Evolutionary conservation across 2,888 invertebrate genomes (phyloP).

Genomic region (Ethmia dodecea): DNA sequence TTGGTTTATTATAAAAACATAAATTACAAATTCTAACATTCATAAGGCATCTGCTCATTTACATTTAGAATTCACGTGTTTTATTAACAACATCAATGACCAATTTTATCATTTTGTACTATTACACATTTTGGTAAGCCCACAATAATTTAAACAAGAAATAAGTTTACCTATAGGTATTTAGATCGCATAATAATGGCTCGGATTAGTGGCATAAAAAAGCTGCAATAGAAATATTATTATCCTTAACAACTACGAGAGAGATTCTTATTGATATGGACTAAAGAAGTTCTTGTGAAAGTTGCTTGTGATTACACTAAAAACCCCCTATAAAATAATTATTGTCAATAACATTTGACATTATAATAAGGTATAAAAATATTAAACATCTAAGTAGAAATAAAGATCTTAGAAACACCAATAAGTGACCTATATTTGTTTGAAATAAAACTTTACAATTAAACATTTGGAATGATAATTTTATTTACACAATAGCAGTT

Average conservation of each 20-base stretch:
- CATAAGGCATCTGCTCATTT: constrained; percentile 24
- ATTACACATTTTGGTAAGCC: constrained; percentile 4
- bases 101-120: constrained; percentile 11
- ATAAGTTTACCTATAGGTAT: constrained; percentile 1
- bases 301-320: constrained; percentile 16
- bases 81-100: too few relatives aligned
- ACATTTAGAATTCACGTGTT: background rate
- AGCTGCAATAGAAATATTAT: constrained; percentile 20
- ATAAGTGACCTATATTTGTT: constrained; percentile 10
- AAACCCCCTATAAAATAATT: constrained; percentile 28
- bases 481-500: too few relatives aligned
- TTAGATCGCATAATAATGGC: constrained; percentile 46
- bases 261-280: constrained; percentile 40
- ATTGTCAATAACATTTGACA: constrained; percentile 49
- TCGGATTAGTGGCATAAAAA: constrained; percentile 56
- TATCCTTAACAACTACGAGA: constrained; percentile 31
- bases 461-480: too few relatives aligned
- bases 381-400: constrained; percentile 14
- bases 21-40: constrained; percentile 20
- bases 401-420: constrained; percentile 14
- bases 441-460: background rate
- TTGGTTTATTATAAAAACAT: too few relatives aligned
- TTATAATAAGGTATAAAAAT: constrained; percentile 19
- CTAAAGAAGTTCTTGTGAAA: constrained; percentile 20
- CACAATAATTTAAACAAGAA: constrained; percentile 13